phyloP scores from a whole-genome alignment of 1,140 invertebrate species.

The Bicyclus anynana region DNA sequence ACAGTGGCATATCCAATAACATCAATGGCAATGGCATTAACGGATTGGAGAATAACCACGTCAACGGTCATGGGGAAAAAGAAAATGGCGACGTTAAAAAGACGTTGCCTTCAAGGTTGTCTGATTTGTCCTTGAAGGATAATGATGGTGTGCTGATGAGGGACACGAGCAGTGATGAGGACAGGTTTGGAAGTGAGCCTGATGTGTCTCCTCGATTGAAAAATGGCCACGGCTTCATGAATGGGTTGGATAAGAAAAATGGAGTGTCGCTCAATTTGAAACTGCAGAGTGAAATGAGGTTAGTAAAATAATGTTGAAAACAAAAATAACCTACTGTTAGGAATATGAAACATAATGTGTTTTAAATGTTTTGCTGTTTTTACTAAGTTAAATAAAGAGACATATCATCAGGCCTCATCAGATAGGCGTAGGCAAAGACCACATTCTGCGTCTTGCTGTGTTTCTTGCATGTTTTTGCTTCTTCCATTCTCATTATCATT shows the following conservation, averaged over 20 bases:
- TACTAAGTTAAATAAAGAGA: too few relatives aligned
- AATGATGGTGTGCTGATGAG: slow-evolving; percentile 41
- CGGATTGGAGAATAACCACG: slow-evolving; percentile 24
- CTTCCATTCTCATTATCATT: too few relatives aligned
- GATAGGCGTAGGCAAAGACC: too few relatives aligned
- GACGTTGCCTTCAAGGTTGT: slow-evolving; percentile 44
- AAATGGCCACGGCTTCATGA: slow-evolving; percentile 33
- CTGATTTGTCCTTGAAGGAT: slow-evolving; percentile 62
- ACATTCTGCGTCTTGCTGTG: too few relatives aligned
- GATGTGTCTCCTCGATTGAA: slow-evolving; percentile 45
- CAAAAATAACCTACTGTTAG: too few relatives aligned
- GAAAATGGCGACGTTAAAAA: slow-evolving; percentile 29
- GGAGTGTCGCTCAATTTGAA: slow-evolving; percentile 66
- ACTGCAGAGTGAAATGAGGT: slow-evolving; percentile 71
- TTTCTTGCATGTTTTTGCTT: too few relatives aligned
- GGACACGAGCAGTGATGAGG: slow-evolving; percentile 56
- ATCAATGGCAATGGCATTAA: slow-evolving; percentile 43
- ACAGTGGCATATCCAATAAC: slow-evolving; percentile 66
- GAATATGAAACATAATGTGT: too few relatives aligned
- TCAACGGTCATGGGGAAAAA: slow-evolving; percentile 35
- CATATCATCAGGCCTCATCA: too few relatives aligned
- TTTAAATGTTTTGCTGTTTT: too few relatives aligned
- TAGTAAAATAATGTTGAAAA: slow-evolving; percentile 1
- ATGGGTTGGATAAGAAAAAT: slow-evolving; percentile 51
- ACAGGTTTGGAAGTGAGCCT: slow-evolving; percentile 54